Base-by-base conservation (phyloP, 2,888 invertebrate species). In the Lasioglossum vierecki region DNA sequence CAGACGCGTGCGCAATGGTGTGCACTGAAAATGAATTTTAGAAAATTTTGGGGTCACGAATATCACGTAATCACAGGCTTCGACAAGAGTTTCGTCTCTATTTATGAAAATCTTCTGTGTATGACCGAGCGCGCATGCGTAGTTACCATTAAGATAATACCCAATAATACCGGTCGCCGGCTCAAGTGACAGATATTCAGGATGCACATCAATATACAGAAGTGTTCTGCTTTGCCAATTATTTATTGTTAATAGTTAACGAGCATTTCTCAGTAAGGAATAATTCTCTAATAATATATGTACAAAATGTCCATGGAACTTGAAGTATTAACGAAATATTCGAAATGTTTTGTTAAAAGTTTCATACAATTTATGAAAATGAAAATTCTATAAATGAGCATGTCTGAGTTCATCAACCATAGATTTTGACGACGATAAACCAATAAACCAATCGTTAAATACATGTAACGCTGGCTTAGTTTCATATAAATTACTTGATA, bases 401-500 rank as follows among this genome's bases (percentile, higher is more conserved):
- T 63, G 13, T 39, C 39, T 30, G 3, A 18, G 30, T 68, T 41
- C n/a, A 5, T 75, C 9, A 30, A 72, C 30, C 26, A n/a, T 63
- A 35, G 41, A 70, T 26, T 26, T 39, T 18, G 30, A 15, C n/a
- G 71, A 81, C n/a, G 39, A 72, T 66, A 41, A 66, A 77, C 30
- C 66, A 71, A 72, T 66, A 41, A 66, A 77, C 30, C 66, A 71
- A 46, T 66, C 30, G 41, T 41, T 41, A 41, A 60, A 71, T 73
- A 11, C n/a, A 76, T 76, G n/a, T 53, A 57, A 63, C 30, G 70
- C 35, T 63, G 74, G 72, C 78, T 78, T 83, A 81, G 66, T 87
- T 35, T 53, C 76, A n/a, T 41, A 81, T 87, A 87, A 87, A 79
- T 85, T 81, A 82, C 76, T 88, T 89, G 78, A 85, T 87, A 79